Conservation (phyloP, 2,888 invertebrate species). For the Aspidiotus rigidus region DNA sequence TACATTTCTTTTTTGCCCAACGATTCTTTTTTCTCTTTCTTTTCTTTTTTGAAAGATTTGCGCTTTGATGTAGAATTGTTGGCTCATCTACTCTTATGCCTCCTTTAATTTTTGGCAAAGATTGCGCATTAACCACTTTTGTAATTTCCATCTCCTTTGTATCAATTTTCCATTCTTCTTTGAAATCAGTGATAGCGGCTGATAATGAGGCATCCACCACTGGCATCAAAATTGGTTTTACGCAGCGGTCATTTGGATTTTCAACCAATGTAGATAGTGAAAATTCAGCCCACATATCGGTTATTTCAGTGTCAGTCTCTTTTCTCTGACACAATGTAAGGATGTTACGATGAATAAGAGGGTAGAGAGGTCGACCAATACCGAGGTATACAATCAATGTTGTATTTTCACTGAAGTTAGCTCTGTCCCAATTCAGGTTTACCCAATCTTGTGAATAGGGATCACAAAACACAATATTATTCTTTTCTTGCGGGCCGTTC, state of each 20-base stretch:
- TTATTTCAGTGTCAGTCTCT: neutral
- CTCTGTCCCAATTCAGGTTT: neutral
- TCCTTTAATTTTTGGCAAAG: too few relatives aligned
- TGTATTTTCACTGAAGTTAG: neutral
- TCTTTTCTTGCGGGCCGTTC: neutral
- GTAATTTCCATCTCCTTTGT: neutral
- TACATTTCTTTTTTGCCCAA: neutral
- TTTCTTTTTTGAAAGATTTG: too few relatives aligned
- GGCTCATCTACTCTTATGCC: too few relatives aligned
- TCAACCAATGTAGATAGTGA: constrained; percentile 18
- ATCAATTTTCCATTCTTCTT: neutral
- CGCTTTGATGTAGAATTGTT: too few relatives aligned
- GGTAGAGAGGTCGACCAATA: constrained; percentile 16
- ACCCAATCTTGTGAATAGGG: constrained; percentile 9
- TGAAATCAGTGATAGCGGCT: neutral
- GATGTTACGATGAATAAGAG: constrained; percentile 15
- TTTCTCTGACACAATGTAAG: neutral
- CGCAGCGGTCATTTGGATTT: neutral
- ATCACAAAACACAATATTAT: constrained; percentile 1
- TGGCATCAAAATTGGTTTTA: constrained; percentile 12
- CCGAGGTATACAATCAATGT: constrained; percentile 16
- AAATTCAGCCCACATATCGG: constrained; percentile 20
- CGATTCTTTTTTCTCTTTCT: too few relatives aligned
- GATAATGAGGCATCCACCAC: constrained; percentile 8
- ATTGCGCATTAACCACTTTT: too few relatives aligned